Evolutionary conservation across 2,888 invertebrate genomes (phyloP), one percentile per base, ranked within the genome.

Genomic region (Mythimna impura): DNA sequence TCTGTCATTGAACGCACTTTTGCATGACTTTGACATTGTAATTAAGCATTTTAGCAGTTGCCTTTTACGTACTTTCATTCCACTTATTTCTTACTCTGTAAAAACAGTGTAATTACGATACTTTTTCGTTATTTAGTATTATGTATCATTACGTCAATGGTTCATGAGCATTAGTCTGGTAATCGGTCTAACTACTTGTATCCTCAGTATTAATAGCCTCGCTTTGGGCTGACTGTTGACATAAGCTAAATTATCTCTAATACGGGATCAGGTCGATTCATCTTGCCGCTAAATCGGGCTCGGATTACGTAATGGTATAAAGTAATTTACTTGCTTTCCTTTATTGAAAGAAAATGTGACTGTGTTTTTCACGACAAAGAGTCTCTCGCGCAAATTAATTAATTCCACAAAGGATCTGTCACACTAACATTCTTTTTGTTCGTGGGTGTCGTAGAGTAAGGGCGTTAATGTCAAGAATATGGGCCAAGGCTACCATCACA

Each of bases 171-270:
- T 68, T 71, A 72, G 58, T 58, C 60, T 14, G 60, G 66, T 71
- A 78, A 76, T 64, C 55, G 63, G 62, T 68, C 62, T 84, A 82
- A 84, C 75, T 76, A 60, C 68, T 70, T 74, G 71, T 68, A 66
- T 66, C 70, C 57, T 34, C 54, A 70, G 75, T 70, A 77, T 76
- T 75, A 70, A 68, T 64, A 70, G 67, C 63, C 40, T 63, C 40
- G 66, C 30, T 58, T 61, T 54, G 60, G 54, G 25, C 34, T 67
- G 61, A 62, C 55, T 71, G 71, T 80, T 72, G 74, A 80, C 79
- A 74, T 73, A 69, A 76, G 62, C 68, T 65, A 66, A 80, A 79
- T 71, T 73, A 80, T 83, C 71, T 69, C 47, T 55, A 81, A 66
- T 66, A 68, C 50, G 50, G 55, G 40, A 68, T 71, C 57, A 66